Conservation (phyloP, 2,113 vertebrate genomes). For the Rhea pennata region DNA sequence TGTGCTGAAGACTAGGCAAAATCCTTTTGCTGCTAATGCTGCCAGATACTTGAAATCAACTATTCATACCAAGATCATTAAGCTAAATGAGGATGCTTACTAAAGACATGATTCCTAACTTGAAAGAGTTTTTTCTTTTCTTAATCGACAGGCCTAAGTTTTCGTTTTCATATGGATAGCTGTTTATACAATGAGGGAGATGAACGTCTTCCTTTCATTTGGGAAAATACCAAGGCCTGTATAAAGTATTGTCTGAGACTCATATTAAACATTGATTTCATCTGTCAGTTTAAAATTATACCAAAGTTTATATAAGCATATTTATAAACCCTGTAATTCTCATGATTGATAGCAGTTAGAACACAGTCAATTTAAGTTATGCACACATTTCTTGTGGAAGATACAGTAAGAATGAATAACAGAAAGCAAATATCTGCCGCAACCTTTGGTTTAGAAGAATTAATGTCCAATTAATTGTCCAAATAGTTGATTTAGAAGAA, state of each 20-base stretch:
- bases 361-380: neutral
- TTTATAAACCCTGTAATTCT: neutral
- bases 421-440: neutral
- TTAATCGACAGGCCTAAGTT: neutral
- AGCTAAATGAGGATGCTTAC: neutral
- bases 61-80: neutral
- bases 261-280: neutral
- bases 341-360: neutral
- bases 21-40: neutral
- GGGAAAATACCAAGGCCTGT: neutral
- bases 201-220: neutral
- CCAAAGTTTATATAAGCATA: neutral
- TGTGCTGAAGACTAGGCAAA: conserved; percentile 7
- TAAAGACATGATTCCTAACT: neutral
- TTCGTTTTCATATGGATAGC: neutral
- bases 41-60: neutral
- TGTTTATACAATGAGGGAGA: neutral
- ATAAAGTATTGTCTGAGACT: neutral
- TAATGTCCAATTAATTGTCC: neutral
- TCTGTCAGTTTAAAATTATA: neutral
- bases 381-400: neutral
- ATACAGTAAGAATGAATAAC: neutral
- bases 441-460: neutral
- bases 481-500: neutral
- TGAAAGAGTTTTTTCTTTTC: neutral